Evolutionary conservation across 2,113 vertebrate genomes (phyloP), one percentile per base, ranked within the genome.

Genomic region (Lampris incognitus): DNA sequence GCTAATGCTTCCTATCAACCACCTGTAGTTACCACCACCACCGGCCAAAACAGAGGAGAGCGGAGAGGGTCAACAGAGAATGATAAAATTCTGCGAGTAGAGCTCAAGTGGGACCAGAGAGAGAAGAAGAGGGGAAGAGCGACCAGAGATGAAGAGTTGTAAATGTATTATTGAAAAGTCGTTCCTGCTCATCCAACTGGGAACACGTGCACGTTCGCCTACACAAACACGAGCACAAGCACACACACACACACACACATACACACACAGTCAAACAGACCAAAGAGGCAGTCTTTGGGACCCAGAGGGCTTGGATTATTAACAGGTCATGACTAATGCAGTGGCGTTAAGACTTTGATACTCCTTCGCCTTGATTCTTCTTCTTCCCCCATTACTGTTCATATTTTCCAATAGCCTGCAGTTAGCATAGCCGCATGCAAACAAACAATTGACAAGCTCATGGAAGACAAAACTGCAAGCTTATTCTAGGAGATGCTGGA

Each of bases 271-370:
- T 24, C 61, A 63, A 4, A 46, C 61, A 46, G 41, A 48, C 62
- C 67, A 46, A 77, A 61, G 52, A 72, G 9, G 46, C 61, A 38
- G 57, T 40, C 91, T 80, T 87, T 69, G 81, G 70, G 82, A 86
- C 83, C 86, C 92, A 74, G 83, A 89, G 70, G 87, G 67, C 82
- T 84, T 89, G 86, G 91, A 92, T 94, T 95, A 93, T 92, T 94
- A 91, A 92, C 91, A 88, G 70, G 84, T 78, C 78, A 93, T 94
- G 93, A 94, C 79, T 92, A 92, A 94, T 92, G 81, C 54, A 95
- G 85, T 63, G 90, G 83, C 91, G 91, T 89, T 93, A 94, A 93
- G 84, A 93, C 86, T 95, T 92, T 92, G 91, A 95, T 93, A 88
- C 66, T 70, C 72, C 39, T 71, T 60, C 11, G 5, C 39, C 42